Base-by-base conservation (phyloP, 1,140 invertebrate species). In the Euwallacea similis region DNA sequence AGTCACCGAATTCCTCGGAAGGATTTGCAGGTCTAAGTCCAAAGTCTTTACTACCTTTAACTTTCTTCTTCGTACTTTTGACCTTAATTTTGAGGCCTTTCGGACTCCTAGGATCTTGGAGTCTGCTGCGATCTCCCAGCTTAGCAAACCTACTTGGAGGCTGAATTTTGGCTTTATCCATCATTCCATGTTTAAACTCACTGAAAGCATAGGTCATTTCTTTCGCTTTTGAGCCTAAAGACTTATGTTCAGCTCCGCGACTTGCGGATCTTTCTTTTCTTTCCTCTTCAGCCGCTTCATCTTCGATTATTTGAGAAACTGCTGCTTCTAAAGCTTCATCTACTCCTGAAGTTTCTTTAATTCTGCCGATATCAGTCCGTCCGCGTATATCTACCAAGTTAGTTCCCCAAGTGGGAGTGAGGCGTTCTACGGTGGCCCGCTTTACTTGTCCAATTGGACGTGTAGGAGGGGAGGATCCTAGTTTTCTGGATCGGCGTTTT, bases 371-470 rank as follows among this genome's bases (percentile, higher is more conserved):
- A 61, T 68, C 71, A 33, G 66, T 68, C 11, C 15, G 65, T 46
- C 73, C 73, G 50, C 56, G 67, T 7, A 79, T 74, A 46, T 78
- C 74, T 47, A 81, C 69, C 15, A 81, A 69, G 47, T 80, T 81
- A 0, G 79, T 79, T 13, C 80, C 79, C 80, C 80, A 81, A 33
- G 78, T 79, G 13, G 79, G 78, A 7, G 77, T 76, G 6, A 42
- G 41, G 44, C 77, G 56, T 43, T 75, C 71, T 62, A 75, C 76
- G 15, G 58, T 47, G 8, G 66, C 41, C 2, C 63, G 44, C 8
- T 41, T n/a, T n/a, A 73, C 60, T 60, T 69, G 60, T 43, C 59
- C 75, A 16, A 70, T 65, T 9, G 63, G 74, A 21, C 66, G 65
- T 50, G 55, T 69, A 41, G 75, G 73, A 15, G 76, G 75, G 8